Conservation (phyloP, 2,888 invertebrate species). For the Drosophila pullipes region DNA sequence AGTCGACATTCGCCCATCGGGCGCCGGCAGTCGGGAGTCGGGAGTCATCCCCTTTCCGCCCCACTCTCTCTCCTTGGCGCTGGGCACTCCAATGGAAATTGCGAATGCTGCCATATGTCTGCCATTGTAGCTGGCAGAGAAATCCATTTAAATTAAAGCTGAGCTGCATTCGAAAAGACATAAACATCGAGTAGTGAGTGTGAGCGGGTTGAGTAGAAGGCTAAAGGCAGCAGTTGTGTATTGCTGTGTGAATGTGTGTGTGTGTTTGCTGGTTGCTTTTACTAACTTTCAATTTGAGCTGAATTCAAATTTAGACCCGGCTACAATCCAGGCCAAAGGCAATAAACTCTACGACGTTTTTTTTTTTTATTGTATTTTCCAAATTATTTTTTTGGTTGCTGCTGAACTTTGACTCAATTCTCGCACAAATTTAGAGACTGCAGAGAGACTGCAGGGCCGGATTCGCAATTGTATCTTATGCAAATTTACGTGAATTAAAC, state of each 20-base stretch:
- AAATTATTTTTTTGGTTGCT: slow-evolving; percentile 26
- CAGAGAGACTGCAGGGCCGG: slow-evolving; percentile 18
- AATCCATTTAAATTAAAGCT: slow-evolving; percentile 82
- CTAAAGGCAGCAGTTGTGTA: slow-evolving; percentile 13
- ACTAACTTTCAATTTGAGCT: slow-evolving; percentile 79
- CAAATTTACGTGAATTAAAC: slow-evolving; percentile 80
- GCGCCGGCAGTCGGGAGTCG: slow-evolving; percentile 32
- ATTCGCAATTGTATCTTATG: slow-evolving; percentile 75
- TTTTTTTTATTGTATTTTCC: slow-evolving; percentile 14
- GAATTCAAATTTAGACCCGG: slow-evolving; percentile 71
- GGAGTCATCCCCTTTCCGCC: slow-evolving; percentile 14
- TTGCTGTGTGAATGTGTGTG: slow-evolving; percentile 15
- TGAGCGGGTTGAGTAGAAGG: slow-evolving; percentile 2
- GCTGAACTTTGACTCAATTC: slow-evolving; percentile 77
- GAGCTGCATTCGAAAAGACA: slow-evolving; percentile 80
- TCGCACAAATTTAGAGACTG: slow-evolving; percentile 76
- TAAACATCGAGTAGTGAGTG: slow-evolving; percentile 58
- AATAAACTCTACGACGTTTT: slow-evolving; percentile 61
- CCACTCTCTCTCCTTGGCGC: background rate
- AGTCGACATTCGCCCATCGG: background rate
- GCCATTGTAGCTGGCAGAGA: slow-evolving; percentile 52
- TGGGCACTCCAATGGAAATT: slow-evolving; percentile 52
- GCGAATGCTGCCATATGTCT: slow-evolving; percentile 78
- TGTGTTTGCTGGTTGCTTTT: slow-evolving; percentile 47
- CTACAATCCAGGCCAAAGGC: slow-evolving; percentile 55